Evolutionary conservation across 2,113 vertebrate species (phyloP), one percentile per base, ranked within the genome.

Genomic region (Piaya cayana): DNA sequence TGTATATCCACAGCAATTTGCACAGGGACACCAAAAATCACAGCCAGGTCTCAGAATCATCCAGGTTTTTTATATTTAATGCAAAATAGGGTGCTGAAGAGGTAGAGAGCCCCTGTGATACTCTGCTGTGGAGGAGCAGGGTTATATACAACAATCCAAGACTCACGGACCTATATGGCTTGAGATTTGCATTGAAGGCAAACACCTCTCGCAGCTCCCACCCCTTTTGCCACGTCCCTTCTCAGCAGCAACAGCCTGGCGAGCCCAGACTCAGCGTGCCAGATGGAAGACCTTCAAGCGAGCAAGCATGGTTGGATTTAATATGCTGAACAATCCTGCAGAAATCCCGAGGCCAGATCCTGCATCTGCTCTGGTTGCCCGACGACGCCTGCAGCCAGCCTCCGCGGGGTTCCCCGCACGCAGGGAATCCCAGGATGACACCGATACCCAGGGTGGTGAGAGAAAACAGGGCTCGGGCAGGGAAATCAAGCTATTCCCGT

Each of bases 351-450:
- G 29, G 43, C 53, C 74, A 56, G 77, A 84, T 59, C 90, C 76
- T 59, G 14, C 94, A 90, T 77, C 92, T 96, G 91, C 82, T 83
- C 71, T 1, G 0, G 17, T 3, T 39, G 84, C 90, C 81, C 13
- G 0, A 15, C 2, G 0, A 58, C 0, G 3, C 85, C 92, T 8
- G 79, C 43, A 60, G 88, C 58, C 16, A 65, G 37, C 8, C 75
- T 82, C 75, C 3, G 0, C 0, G 0, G 88, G 55, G 37, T 52
- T 93, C 71, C 92, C 82, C 8, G 55, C 0, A 0, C 0, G 11
- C 1, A 49, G 82, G 86, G 79, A 92, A 95, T 92, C 80, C 91
- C 26, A 0, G 49, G 25, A 20, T 0, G 20, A 77, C 85, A 71
- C n/a, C 2, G 1, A 74, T 2, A 60, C 5, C n/a, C 58, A 15